These are phyloP conservation scores for Coilia nasus DNA, from an alignment of 2,797 vertebrate genomes.

Conservation along the genomic window DNA sequence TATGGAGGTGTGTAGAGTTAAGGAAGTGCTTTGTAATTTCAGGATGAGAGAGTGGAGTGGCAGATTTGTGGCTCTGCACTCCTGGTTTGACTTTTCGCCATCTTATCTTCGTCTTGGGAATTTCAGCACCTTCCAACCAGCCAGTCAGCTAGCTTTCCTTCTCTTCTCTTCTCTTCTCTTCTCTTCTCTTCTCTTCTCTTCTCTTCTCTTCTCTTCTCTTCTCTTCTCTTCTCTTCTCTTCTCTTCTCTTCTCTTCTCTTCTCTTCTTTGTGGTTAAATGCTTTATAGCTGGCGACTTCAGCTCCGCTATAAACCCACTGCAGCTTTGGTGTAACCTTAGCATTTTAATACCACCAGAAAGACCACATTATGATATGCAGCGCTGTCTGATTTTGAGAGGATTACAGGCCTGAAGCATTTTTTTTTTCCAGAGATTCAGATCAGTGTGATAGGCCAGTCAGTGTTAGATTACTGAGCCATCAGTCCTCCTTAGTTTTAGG, in stretches of 20 bases:
- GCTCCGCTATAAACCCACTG: neutral
- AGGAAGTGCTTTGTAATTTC: neutral
- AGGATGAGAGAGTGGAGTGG: neutral
- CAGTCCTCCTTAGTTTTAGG: neutral
- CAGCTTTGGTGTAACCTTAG: neutral
- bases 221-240: no score
- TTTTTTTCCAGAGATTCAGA: neutral
- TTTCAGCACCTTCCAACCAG: conserved; percentile 43
- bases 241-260: no score
- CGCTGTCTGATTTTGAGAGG: neutral
- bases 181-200: no score
- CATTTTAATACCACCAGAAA: neutral
- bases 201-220: no score
- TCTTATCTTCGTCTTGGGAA: conserved; percentile 35
- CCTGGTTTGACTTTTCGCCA: conserved; percentile 41
- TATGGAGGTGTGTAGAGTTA: neutral
- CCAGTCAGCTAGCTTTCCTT: conserved; percentile 16
- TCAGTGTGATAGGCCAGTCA: neutral
- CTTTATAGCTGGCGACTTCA: conserved; percentile 36
- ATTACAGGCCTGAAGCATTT: neutral
- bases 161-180: no score
- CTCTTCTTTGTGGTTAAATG: conserved; percentile 39
- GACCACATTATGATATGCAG: neutral
- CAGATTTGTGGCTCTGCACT: conserved; percentile 23
- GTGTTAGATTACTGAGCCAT: neutral